Base-by-base conservation (phyloP, 2,888 invertebrate genomes). In the Pachydiplax longipennis region DNA sequence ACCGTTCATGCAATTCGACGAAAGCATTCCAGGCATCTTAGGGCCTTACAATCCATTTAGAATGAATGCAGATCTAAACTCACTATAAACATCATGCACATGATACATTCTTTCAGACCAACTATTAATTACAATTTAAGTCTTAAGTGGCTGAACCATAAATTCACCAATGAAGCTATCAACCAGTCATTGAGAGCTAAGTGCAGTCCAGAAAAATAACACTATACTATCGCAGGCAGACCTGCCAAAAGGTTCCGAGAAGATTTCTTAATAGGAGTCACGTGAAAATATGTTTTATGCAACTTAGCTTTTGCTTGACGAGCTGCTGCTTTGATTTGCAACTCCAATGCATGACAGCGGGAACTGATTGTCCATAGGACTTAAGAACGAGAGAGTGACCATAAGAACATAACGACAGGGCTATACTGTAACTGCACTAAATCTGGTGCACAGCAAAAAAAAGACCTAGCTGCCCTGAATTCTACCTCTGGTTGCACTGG, bases 181-280 rank as follows among this genome's bases (percentile, higher is more conserved):
- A 87, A 87, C 87, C 61, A 87, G 87, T 61, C 87, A 65, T 87
- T 35, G 61, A 61, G 87, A 87, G 87, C 87, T 37, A 87, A 87
- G 87, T 87, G 87, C 87, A 87, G 87, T 87, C 87, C 87, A 87
- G 61, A 53, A 87, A 87, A 65, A 87, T 87, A 87, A 58, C 37
- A 87, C 61, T 87, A 87, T 37, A 58, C 87, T 87, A 87, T 65
- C 87, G 61, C 87, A 87, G 87, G 87, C 58, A 65, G 22, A 61
- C 37, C 73, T 61, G 87, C 87, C 87, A 87, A 87, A 87, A 87
- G 87, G 37, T 87, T 37, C 25, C n/a, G 61, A 87, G 87, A 87
- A 87, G 82, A 87, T 87, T 87, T 37, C 37, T 35, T 73, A 25
- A 13, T 73, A 87, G 87, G 61, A 87, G 87, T 87, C 61, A 61